Evolutionary conservation across 2,888 invertebrate genomes (phyloP), one percentile per base, ranked within the genome.

Genomic region (Dynastes hyllus): DNA sequence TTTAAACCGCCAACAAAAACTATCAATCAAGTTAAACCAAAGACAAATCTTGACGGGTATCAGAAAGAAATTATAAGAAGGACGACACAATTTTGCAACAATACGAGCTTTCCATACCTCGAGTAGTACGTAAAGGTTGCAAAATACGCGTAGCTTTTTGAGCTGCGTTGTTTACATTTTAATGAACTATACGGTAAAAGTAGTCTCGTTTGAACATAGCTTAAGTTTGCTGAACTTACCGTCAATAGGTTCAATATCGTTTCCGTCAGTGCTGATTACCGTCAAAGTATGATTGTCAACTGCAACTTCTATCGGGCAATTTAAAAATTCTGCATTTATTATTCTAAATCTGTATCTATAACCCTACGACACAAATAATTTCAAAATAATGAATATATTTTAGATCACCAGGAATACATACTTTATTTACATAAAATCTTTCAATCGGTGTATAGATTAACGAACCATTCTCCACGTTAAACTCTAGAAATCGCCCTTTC

Each of bases 291-390:
- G 97, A 84, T 95, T 94, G 84, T 97, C 96, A 5, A 97, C 91
- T 0, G 96, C 95, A 82, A 97, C 87, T 86, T 95, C 94, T 78
- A 96, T 93, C 0, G 97, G 97, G 83, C 97, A 97, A 87, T 97
- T 97, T 63, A 97, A 91, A 86, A 96, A 95, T 86, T 95, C 96
- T 0, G 96, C 95, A 85, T 96, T 96, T 84, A 97, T 94, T 70
- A 96, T 89, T 37, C 97, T 92, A 85, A 97, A 95, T 77, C 96
- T 92, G 86, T 97, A 96, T 80, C 93, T 91, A 83, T 92, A 92
- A 9, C 95, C 95, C 92, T 94, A 88, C 22, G 86, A 89, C 86
- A 55, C 11, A 58, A 53, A 78, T 29, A 53, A 65, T 5, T 53
- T 71, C 16, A 16, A 63, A 58, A 8, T 53, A 55, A 16, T 2